Percentiles rank a stretch among this genome's conserved stretches.
Evolutionary conservation across 2,113 vertebrate genomes (phyloP).

Genomic region (Ranitomeya variabilis): DNA sequence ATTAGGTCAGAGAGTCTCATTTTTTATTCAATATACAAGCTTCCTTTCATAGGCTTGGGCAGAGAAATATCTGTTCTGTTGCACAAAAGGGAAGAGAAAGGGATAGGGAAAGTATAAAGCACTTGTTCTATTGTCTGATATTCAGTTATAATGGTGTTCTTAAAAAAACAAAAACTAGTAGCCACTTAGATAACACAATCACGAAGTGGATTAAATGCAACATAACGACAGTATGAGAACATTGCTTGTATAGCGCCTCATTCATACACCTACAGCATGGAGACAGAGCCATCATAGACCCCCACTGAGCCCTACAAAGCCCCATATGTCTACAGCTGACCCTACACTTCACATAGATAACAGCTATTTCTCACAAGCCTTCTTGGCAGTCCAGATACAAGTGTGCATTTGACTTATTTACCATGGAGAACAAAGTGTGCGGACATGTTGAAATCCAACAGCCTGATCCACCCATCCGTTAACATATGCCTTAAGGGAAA

Average conservation of each 20-base stretch:
- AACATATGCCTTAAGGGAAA: too few relatives aligned
- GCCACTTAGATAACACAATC: not conserved
- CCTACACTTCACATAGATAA: too few relatives aligned
- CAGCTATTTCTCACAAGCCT: too few relatives aligned
- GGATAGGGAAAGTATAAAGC: not conserved
- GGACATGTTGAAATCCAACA: too few relatives aligned
- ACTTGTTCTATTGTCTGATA: slow-evolving; percentile 32
- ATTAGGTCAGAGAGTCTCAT: slow-evolving; percentile 1
- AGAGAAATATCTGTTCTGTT: not conserved
- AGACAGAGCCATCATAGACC: not conserved
- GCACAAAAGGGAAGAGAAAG: not conserved
- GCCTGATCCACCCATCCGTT: too few relatives aligned
- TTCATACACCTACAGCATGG: not conserved
- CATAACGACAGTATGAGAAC: not conserved
- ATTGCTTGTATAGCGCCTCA: not conserved
- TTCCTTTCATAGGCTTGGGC: not conserved
- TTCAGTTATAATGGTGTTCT: not conserved
- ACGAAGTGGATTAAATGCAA: not conserved
- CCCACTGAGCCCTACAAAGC: too few relatives aligned
- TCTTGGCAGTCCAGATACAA: too few relatives aligned
- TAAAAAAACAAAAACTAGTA: not conserved
- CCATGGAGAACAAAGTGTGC: too few relatives aligned
- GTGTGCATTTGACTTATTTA: too few relatives aligned
- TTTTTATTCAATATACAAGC: slow-evolving; percentile 17
- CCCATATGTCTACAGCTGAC: too few relatives aligned